Percentiles rank a stretch among this genome's conserved stretches.
Conservation (phyloP, 2,797 vertebrate species). For the Platalea minor region DNA sequence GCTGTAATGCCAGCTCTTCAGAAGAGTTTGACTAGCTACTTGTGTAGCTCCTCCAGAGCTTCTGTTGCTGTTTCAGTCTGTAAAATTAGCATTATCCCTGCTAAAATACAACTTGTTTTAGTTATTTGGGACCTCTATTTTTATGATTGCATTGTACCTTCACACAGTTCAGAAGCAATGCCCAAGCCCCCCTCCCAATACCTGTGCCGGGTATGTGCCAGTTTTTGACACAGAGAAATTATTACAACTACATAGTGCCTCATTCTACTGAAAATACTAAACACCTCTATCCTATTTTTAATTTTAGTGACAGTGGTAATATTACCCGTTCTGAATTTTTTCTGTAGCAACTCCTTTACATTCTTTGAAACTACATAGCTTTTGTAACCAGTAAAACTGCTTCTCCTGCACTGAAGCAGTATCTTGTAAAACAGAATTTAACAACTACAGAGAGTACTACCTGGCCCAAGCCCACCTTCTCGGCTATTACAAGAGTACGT, state of each 20-base stretch:
- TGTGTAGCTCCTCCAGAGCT: accelerated
- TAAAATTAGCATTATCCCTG: not conserved
- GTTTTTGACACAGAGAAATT: not conserved
- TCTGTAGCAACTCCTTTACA: not conserved
- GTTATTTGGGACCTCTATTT: not conserved
- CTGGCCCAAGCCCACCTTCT: not conserved
- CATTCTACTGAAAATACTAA: not conserved
- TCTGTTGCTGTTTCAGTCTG: not conserved
- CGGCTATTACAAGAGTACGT: accelerated
- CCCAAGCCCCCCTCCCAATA: not conserved
- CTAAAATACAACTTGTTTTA: not conserved
- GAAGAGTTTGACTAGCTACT: not conserved
- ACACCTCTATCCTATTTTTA: not conserved
- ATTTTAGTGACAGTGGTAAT: not conserved
- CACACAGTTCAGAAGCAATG: not conserved
- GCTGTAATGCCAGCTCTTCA: not conserved
- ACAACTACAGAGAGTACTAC: not conserved
- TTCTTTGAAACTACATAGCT: not conserved
- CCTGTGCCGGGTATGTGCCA: accelerated
- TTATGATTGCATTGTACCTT: not conserved
- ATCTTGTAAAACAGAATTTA: not conserved
- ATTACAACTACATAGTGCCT: not conserved
- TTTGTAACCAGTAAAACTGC: not conserved
- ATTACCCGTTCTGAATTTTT: not conserved
- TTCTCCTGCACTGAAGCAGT: not conserved